Evolutionary conservation across 1,140 invertebrate species (phyloP).

Genomic region (Camponotus pennsylvanicus): DNA sequence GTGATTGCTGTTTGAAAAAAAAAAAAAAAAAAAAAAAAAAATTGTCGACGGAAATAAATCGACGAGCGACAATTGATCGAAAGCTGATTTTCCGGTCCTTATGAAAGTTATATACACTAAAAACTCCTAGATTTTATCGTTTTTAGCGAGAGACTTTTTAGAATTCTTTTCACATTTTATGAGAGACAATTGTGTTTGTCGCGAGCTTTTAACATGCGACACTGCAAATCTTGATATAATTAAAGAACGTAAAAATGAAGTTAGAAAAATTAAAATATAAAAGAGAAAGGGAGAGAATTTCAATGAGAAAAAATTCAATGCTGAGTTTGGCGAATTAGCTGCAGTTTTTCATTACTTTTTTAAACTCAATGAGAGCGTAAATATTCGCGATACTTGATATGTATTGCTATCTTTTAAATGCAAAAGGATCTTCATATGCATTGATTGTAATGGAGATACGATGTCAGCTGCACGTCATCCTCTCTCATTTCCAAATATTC

Average conservation of each 20-base stretch:
- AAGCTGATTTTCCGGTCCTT: background rate
- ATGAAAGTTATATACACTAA: background rate
- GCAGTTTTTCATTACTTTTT: background rate
- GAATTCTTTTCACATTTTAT: background rate
- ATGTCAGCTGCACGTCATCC: slow-evolving; percentile 20
- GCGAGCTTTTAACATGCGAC: background rate
- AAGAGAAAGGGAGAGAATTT: background rate
- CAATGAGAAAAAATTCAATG: slow-evolving; percentile 1
- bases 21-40: background rate
- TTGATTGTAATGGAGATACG: slow-evolving; percentile 35
- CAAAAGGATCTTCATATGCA: slow-evolving; percentile 16
- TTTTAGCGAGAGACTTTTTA: background rate
- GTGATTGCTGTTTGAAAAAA: background rate
- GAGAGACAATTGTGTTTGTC: background rate
- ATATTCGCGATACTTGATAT: slow-evolving; percentile 48
- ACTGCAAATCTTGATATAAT: background rate
- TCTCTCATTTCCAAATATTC: slow-evolving; percentile 43
- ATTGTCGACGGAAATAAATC: slow-evolving; percentile 29
- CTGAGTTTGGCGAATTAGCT: background rate
- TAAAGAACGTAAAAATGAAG: background rate
- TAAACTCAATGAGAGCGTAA: slow-evolving; percentile 25
- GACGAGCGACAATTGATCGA: background rate
- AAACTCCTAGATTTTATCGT: background rate
- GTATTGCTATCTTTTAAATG: slow-evolving; percentile 42
- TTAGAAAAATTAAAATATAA: background rate